phyloP scores from a whole-genome alignment of 2,888 invertebrate species.

The Leuctra nigra region DNA sequence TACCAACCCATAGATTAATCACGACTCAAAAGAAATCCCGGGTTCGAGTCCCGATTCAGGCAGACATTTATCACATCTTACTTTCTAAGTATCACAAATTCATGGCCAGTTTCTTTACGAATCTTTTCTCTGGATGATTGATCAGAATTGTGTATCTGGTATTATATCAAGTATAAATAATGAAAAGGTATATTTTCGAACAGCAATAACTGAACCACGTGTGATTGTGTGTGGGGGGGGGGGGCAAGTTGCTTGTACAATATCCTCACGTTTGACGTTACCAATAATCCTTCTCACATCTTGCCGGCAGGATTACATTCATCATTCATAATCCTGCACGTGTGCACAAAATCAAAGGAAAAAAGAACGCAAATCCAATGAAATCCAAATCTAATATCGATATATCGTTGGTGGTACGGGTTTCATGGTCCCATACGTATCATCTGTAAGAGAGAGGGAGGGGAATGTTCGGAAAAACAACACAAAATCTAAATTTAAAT shows the following conservation, averaged over 20 bases:
- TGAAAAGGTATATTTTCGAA: not conserved
- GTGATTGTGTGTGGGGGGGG: not conserved
- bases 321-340: slow-evolving; percentile 16
- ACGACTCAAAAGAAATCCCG: too few relatives aligned
- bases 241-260: not conserved
- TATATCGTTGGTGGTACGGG: not conserved
- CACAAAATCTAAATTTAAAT: not conserved
- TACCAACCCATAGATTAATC: too few relatives aligned
- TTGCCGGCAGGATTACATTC: not conserved
- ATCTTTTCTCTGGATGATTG: too few relatives aligned
- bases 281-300: slow-evolving; percentile 1
- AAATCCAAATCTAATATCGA: slow-evolving; percentile 18
- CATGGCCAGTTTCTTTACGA: too few relatives aligned
- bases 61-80: too few relatives aligned
- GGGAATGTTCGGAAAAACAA: not conserved
- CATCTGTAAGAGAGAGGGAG: not conserved
- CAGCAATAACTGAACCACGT: too few relatives aligned
- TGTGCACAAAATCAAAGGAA: slow-evolving; percentile 14
- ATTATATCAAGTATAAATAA: too few relatives aligned
- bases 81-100: too few relatives aligned
- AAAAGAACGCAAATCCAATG: slow-evolving; percentile 18
- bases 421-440: not conserved
- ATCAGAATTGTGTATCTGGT: too few relatives aligned
- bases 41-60: too few relatives aligned
- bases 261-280: slow-evolving; percentile 14